Evolutionary conservation across 2,888 invertebrate genomes (phyloP).

Genomic region (Limenitis camilla): DNA sequence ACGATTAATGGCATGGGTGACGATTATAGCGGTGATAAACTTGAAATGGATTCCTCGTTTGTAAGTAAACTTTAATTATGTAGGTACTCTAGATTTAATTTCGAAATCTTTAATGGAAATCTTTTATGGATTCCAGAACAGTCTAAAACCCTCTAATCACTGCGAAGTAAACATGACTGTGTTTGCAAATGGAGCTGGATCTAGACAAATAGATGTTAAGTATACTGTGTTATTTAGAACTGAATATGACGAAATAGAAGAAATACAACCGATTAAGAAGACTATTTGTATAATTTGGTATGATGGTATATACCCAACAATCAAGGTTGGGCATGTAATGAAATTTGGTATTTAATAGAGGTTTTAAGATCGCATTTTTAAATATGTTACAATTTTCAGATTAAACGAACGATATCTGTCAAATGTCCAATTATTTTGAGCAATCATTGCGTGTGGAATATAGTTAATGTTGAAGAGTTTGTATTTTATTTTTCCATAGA

Average conservation of each 20-base stretch:
- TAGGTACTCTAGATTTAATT: not conserved
- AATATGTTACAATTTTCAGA: constrained; percentile 36
- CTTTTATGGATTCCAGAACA: constrained; percentile 39
- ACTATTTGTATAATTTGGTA: constrained; percentile 61
- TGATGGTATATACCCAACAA: constrained; percentile 63
- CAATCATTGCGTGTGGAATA: constrained; percentile 65
- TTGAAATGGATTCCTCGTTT: constrained; percentile 50
- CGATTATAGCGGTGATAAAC: constrained; percentile 46
- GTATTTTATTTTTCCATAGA: constrained; percentile 26
- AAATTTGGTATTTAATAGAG: not conserved
- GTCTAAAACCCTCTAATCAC: constrained; percentile 52
- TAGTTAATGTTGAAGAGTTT: constrained; percentile 59
- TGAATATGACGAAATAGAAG: constrained; percentile 52
- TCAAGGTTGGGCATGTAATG: constrained; percentile 40
- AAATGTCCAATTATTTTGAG: constrained; percentile 61
- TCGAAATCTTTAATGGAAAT: not conserved
- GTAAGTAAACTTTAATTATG: constrained; percentile 34
- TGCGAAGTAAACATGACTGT: constrained; percentile 49
- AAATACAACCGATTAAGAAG: constrained; percentile 54
- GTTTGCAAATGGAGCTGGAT: constrained; percentile 54
- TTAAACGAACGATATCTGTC: constrained; percentile 58
- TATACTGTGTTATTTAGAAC: constrained; percentile 56
- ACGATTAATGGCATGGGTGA: constrained; percentile 54
- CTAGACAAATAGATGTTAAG: constrained; percentile 50
- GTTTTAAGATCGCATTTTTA: not conserved